Conservation (phyloP, 1,140 invertebrate genomes). For the Camponotus floridanus region DNA sequence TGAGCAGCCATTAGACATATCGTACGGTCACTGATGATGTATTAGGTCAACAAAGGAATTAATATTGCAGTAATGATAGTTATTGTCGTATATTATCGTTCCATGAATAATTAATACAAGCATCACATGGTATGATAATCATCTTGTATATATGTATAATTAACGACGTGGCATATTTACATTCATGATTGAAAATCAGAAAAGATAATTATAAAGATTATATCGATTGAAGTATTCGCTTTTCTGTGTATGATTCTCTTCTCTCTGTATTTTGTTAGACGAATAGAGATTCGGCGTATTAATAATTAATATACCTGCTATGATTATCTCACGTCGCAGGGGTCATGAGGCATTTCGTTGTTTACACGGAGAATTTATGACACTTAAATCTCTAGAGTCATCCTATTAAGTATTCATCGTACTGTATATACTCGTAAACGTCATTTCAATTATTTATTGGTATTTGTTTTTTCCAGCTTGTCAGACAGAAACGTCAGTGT, state of each 20-base stretch:
- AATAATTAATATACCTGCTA: neutral
- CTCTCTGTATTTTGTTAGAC: neutral
- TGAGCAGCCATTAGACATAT: neutral
- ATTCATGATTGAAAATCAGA: too few relatives aligned
- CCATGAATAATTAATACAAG: slow-evolving; percentile 22
- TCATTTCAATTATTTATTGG: neutral
- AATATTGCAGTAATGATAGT: slow-evolving; percentile 22
- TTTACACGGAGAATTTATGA: slow-evolving; percentile 3
- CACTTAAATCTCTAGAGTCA: neutral
- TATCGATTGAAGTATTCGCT: too few relatives aligned
- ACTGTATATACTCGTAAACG: neutral
- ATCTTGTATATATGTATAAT: neutral
- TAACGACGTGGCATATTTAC: neutral
- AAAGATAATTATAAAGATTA: too few relatives aligned
- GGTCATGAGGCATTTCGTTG: neutral
- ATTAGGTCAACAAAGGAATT: slow-evolving; percentile 5
- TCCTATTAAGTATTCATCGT: slow-evolving; percentile 23
- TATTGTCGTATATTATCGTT: slow-evolving; percentile 35
- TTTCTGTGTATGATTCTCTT: too few relatives aligned
- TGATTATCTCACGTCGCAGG: neutral
- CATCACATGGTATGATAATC: slow-evolving; percentile 27
- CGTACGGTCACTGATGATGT: neutral
- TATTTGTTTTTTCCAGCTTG: neutral
- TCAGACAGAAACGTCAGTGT: neutral
- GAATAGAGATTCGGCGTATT: neutral